Conservation (phyloP, 2,888 invertebrate species). For the Carabus problematicus region DNA sequence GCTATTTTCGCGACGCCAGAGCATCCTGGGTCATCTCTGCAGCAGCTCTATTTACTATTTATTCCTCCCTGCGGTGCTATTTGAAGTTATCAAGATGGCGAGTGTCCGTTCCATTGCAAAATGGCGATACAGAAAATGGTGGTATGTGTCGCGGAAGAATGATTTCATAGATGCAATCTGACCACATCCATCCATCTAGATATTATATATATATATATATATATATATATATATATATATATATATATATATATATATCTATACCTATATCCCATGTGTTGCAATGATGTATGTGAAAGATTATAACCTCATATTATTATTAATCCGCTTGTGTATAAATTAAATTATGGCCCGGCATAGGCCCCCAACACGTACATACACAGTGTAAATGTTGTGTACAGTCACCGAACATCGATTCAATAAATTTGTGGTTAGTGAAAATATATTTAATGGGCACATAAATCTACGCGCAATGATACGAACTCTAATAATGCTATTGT, state of each 20-base stretch:
- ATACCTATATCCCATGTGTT: conserved; percentile 4
- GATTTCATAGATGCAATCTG: no score
- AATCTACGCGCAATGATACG: conserved; percentile 20
- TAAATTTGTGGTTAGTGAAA: conserved; percentile 39
- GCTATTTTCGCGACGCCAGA: conserved; percentile 56
- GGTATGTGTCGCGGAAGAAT: no score
- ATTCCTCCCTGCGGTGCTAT: conserved; percentile 57
- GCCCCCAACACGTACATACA: conserved; percentile 11
- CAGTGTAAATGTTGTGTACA: conserved; percentile 8
- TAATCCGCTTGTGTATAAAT: conserved; percentile 33
- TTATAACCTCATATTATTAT: conserved; percentile 36
- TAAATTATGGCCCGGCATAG: conserved; percentile 37
- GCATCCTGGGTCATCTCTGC: conserved; percentile 47
- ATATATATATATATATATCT: no score
- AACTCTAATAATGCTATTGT: conserved; percentile 23
- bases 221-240: no score
- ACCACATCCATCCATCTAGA: no score
- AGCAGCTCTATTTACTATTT: conserved; percentile 59
- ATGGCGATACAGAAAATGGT: no score
- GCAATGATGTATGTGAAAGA: conserved; percentile 39
- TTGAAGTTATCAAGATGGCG: conserved; percentile 59
- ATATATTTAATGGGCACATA: conserved; percentile 35
- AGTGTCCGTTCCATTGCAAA: conserved; percentile 44
- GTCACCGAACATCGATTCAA: conserved; percentile 33
- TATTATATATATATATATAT: no score